Evolutionary conservation across 2,797 vertebrate species (phyloP), one percentile per base, ranked within the genome.

Genomic region (Gymnothorax javanicus): DNA sequence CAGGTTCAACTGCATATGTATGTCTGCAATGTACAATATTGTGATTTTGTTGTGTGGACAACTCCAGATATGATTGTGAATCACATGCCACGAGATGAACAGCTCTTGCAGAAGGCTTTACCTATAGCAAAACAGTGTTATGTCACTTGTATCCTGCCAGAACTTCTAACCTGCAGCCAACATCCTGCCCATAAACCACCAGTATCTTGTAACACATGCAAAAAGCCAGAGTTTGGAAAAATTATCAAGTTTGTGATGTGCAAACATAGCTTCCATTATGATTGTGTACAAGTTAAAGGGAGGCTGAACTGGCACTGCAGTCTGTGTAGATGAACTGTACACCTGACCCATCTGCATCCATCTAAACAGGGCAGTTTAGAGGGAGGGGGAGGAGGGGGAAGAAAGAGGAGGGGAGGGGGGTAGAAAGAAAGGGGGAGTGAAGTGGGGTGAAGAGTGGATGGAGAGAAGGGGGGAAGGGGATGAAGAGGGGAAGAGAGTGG

Each of bases 171-270:
- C 3, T 15, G 20, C 64, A 84, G 13, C 81, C 69, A 84, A 59
- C 71, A 84, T 69, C 67, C 87, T 83, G 27, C 56, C 25, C 67
- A 86, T 9, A 7, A 58, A 58, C 57, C 57, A 58, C 57, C 57
- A 58, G 57, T 58, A 58, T 58, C 12, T 58, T 88, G 85, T 71
- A 64, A 60, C 67, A 27, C 13, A 8, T 82, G 81, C 84, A 43
- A 59, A 84, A 84, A 59, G 17, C 69, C 87, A 64, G 17, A 50
- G 7, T 88, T 84, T 86, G 82, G 59, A 17, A 84, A 86, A 60
- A 84, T 84, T 57, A 84, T 84, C 57, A 50, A 57, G 7, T 86
- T 77, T 77, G 43, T 62, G 71, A 85, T 23, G 7, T 88, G 84
- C 60, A 73, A 82, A 43, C n/a, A 69, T 17, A 13, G 17, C 4